Base-by-base conservation (phyloP, 2,797 vertebrate species). In the Coracias cyanogaster region DNA sequence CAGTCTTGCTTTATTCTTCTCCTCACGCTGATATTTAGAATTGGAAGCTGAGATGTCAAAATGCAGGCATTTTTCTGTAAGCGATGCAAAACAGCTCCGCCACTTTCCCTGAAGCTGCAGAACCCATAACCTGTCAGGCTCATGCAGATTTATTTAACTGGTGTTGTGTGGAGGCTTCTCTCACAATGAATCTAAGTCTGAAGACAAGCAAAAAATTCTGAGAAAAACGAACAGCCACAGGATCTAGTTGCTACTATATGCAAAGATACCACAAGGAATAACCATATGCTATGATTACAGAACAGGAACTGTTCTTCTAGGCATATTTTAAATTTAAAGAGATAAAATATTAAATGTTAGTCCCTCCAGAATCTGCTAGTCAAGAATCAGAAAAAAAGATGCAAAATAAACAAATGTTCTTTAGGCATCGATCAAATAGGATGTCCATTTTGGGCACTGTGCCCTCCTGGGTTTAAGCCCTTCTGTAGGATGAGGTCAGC, bases 311-410 rank as follows among this genome's bases (percentile, higher is more conserved):
- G n/a, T 39, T 77, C 35, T 78, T 80, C 67, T 39, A 62, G 26
- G 46, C 21, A 14, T 66, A 70, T 55, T 55, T 76, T 64, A 69
- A n/a, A 78, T 78, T 39, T 49, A 20, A 77, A 73, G 52, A 51
- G 28, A 55, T 35, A 80, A 84, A 89, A 52, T 0, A 0, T 22
- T 41, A 70, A 86, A 45, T 0, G 0, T 25, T 45, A 73, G 43
- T 62, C 5, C 20, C 14, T 84, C 45, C 45, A 67, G 91, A 46
- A 74, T 18, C 69, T 72, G 16, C 64, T 65, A 73, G 64, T 46
- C 19, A 65, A 69, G 28, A 83, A 82, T 77, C 57, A 45, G 6
- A 61, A 80, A 65, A 65, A 9, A 21, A 51, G 33, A 37, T 29
- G 22, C 5, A 1, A 89, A 92, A 78, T 35, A 82, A 10, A 29